These are phyloP conservation scores for Athene cunicularia DNA, from an alignment of 2,113 vertebrate species.

Conservation along the genomic window DNA sequence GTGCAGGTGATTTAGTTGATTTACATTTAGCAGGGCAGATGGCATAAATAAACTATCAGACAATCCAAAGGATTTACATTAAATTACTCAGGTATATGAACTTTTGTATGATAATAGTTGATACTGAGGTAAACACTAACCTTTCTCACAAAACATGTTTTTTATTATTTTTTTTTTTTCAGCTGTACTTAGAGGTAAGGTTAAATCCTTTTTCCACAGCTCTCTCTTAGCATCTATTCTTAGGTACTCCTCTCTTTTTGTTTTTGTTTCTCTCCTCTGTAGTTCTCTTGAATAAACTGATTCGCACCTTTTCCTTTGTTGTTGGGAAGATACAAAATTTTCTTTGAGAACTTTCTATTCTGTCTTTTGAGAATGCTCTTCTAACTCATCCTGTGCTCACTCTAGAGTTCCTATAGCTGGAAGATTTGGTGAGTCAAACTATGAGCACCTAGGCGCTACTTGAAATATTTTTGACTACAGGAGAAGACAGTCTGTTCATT, in stretches of 20 bases:
- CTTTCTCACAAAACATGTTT: neutral
- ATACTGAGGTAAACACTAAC: neutral
- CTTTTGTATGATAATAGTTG: neutral
- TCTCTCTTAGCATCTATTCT: neutral
- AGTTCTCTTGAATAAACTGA: neutral
- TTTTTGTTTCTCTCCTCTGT: neutral
- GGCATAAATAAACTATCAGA: neutral
- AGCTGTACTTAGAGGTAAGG: neutral
- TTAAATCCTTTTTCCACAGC: neutral
- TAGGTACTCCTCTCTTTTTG: neutral
- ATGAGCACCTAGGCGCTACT: neutral
- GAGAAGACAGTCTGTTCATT: neutral
- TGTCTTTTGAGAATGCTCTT: neutral
- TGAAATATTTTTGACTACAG: neutral
- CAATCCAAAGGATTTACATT: neutral
- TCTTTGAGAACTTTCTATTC: neutral
- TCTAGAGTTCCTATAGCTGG: neutral
- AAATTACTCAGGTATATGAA: neutral
- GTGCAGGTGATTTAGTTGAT: neutral
- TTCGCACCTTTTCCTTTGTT: neutral
- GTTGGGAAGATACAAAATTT: neutral
- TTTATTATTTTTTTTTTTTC: neutral
- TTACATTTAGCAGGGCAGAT: neutral
- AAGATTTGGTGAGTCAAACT: neutral
- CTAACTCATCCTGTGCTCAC: neutral